Evolutionary conservation across 2,888 invertebrate genomes (phyloP), one percentile per base, ranked within the genome.

Genomic region (Gnatocerus cornutus): DNA sequence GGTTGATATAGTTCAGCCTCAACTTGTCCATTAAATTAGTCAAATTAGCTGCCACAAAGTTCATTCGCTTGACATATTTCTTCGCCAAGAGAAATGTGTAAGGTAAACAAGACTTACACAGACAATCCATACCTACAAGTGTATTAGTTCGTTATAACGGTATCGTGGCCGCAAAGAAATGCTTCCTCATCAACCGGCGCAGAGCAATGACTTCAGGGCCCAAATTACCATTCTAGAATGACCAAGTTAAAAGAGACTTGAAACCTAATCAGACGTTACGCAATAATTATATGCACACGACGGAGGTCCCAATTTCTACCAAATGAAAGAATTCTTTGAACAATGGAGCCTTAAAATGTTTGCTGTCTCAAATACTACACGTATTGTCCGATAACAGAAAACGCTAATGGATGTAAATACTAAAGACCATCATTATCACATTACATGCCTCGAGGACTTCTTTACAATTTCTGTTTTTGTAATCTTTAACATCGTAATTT

Each of bases 101-200:
- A 58, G 53, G 58, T 69, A 69, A 69, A 59, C 69, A 58, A 69
- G 48, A 56, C 33, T 48, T 45, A 55, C 43, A 58, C 64, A 52
- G 53, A 62, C 69, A 65, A 65, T 65, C 53, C 56, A 45, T 69
- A 70, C 55, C 70, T 70, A 56, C 50, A 70, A 66, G 70, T 70
- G 66, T 70, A 70, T 70, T 70, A 70, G 70, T 70, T 70, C 66
- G 67, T 59, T 30, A 56, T 78, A 78, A 77, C 77, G 78, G 77
- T 75, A 77, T 59, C 65, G 59, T 72, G 78, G 73, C 76, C 77
- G 61, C 74, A 63, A 77, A 76, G 76, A 75, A 71, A 69, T 74
- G 73, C 73, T 73, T 76, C 73, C 74, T 73, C 73, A 59, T 71
- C 68, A 71, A 68, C 46, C 62, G 52, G 66, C 56, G 39, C 58